A percentile compares a stretch with the other conserved stretches of the same genome.
Evolutionary conservation across 2,888 invertebrate species (phyloP).

Genomic region (Macrophya alboannulata): DNA sequence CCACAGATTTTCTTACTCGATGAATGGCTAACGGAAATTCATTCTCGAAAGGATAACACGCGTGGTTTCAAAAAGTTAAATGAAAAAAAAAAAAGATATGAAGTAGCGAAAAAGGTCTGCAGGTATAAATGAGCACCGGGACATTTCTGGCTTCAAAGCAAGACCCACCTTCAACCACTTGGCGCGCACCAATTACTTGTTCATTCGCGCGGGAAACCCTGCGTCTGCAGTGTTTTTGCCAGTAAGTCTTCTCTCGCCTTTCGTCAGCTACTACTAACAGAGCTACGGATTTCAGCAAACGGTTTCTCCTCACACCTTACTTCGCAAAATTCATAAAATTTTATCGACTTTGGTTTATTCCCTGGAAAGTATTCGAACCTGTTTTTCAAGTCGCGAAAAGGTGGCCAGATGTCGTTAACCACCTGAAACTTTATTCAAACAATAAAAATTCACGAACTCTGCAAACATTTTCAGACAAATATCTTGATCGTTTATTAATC

Average conservation of each 20-base stretch:
- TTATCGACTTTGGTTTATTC: not conserved
- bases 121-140: slow-evolving; percentile 3
- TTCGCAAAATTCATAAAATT: not conserved
- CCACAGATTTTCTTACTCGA: not conserved
- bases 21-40: not conserved
- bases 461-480: too few relatives aligned
- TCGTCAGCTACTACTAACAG: not conserved
- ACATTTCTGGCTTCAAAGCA: slow-evolving; percentile 18
- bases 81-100: not conserved
- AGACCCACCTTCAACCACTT: slow-evolving; percentile 6
- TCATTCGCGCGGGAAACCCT: slow-evolving; percentile 16
- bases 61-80: not conserved
- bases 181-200: slow-evolving; percentile 23
- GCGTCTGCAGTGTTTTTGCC: slow-evolving; percentile 6
- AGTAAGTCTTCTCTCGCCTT: not conserved
- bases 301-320: not conserved
- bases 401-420: not conserved
- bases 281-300: not conserved
- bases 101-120: not conserved
- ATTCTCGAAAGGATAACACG: not conserved
- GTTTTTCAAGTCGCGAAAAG: not conserved
- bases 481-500: not conserved
- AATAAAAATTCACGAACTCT: not conserved
- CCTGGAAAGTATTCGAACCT: not conserved
- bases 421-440: not conserved